phyloP scores from a whole-genome alignment of 2,797 vertebrate species.

The Synaphobranchus kaupii region DNA sequence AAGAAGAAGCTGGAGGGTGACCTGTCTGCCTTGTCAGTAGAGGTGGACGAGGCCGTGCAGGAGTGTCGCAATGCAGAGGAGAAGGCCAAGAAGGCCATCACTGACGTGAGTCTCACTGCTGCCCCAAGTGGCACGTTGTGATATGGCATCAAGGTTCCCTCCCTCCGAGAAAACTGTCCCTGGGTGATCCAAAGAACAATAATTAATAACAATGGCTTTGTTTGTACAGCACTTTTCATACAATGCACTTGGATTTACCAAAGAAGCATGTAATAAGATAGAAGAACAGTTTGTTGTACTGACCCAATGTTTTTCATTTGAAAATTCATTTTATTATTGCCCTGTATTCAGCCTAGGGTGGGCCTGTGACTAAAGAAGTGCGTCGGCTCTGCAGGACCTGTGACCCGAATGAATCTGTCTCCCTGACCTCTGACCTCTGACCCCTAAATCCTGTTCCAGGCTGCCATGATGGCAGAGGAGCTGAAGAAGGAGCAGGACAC shows the following conservation, averaged over 20 bases:
- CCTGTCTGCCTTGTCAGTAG: constrained; percentile 76
- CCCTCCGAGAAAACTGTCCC: too few species aligned
- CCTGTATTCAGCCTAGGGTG: neutral
- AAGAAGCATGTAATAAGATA: too few species aligned
- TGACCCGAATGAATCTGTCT: neutral
- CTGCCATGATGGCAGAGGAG: constrained; percentile 96
- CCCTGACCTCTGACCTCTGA: neutral
- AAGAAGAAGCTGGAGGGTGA: constrained; percentile 92
- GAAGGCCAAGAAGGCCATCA: constrained; percentile 93
- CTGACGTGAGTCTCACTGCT: constrained; percentile 74
- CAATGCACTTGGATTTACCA: too few species aligned
- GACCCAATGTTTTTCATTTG: too few species aligned
- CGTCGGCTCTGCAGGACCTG: neutral
- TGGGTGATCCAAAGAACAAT: too few species aligned
- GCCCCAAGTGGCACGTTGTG: neutral
- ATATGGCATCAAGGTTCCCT: neutral
- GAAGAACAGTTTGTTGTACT: neutral
- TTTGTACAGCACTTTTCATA: too few species aligned
- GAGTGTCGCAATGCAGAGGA: constrained; percentile 89
- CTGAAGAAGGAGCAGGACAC: constrained; percentile 96
- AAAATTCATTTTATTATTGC: too few species aligned
- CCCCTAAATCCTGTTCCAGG: constrained; percentile 54
- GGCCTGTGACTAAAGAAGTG: neutral
- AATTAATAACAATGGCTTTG: too few species aligned
- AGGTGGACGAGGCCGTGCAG: constrained; percentile 86